Conservation (phyloP, 2,113 vertebrate genomes). For the Thomomys bottae region DNA sequence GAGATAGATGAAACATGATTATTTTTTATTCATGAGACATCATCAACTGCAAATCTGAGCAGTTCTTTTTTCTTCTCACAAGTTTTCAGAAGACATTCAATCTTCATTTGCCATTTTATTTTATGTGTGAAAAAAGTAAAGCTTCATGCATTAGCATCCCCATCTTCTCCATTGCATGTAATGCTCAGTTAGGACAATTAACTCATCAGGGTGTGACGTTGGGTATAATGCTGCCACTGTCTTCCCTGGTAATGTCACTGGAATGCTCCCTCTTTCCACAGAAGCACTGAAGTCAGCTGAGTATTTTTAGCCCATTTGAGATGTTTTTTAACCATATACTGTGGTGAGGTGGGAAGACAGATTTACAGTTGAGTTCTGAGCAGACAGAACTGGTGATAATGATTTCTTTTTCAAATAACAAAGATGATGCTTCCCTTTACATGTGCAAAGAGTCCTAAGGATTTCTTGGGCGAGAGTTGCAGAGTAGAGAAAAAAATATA, state of each 20-base stretch:
- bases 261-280: slow-evolving; percentile 10
- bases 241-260: not conserved
- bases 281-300: slow-evolving; percentile 28
- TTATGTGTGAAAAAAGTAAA: slow-evolving; percentile 49
- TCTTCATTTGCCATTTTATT: slow-evolving; percentile 44
- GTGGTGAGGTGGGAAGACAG: slow-evolving; percentile 46
- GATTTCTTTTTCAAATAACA: slow-evolving; percentile 29
- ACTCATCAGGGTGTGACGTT: slow-evolving; percentile 39
- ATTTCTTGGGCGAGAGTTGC: not conserved
- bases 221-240: not conserved
- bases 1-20: not conserved
- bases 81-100: slow-evolving; percentile 47
- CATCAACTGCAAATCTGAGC: slow-evolving; percentile 44
- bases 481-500: not conserved
- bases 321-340: slow-evolving; percentile 7
- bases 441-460: not conserved
- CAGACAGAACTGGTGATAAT: not conserved
- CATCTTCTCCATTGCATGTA: slow-evolving; percentile 49
- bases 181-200: slow-evolving; percentile 55
- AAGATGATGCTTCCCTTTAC: not conserved
- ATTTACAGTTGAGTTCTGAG: slow-evolving; percentile 9
- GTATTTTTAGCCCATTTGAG: slow-evolving; percentile 59
- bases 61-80: slow-evolving; percentile 49
- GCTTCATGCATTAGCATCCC: slow-evolving; percentile 10
- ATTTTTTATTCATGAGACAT: slow-evolving; percentile 28